Base-by-base conservation (phyloP, 2,113 vertebrate genomes). In the Lophotis ruficrista region DNA sequence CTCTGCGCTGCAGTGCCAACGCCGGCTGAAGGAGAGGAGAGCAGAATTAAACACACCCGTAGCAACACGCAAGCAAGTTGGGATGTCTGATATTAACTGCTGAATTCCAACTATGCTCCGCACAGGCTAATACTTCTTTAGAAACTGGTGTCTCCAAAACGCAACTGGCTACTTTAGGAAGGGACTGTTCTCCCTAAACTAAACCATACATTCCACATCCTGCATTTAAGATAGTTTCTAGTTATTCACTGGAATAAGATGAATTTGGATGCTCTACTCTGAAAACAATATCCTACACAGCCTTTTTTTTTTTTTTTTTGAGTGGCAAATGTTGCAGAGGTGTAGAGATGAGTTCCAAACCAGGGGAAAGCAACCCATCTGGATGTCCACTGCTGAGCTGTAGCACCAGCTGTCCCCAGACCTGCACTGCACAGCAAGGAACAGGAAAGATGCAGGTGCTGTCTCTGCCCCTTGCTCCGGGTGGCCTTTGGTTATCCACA, bases 1-100 rank as follows among this genome's bases (percentile, higher is more conserved):
- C 87, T 97, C 94, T 99, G 99, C 13, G 98, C 98, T 25, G 98
- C 93, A 11, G 98, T 77, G 18, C 98, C 85, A 70, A 98, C 98
- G 23, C 97, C 97, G 98, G 94, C 38, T 82, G 69, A 64, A 57
- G 80, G 89, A 66, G 60, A 92, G 92, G 21, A 86, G 31, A 73
- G 89, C 48, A 91, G 35, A 0, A 48, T 71, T 64, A 60, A 82
- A 77, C 70, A 93, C 50, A 45, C 69, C 81, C 58, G 54, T 48
- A 96, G 87, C 95, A 71, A 45, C 3, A 0, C 1, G n/a, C 53
- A 54, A 24, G 25, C 37, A 51, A 27, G 6, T 0, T 20, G 22
- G 41, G 47, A 27, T 73, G 78, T 20, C 70, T 83, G 83, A 5
- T 27, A 33, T 18, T 19, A 45, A 79, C 60, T 51, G 51, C 7